Percentiles rank a stretch among this genome's conserved stretches.
phyloP scores from a whole-genome alignment of 2,888 invertebrate species.

The Hirtodrosophila duncani region DNA sequence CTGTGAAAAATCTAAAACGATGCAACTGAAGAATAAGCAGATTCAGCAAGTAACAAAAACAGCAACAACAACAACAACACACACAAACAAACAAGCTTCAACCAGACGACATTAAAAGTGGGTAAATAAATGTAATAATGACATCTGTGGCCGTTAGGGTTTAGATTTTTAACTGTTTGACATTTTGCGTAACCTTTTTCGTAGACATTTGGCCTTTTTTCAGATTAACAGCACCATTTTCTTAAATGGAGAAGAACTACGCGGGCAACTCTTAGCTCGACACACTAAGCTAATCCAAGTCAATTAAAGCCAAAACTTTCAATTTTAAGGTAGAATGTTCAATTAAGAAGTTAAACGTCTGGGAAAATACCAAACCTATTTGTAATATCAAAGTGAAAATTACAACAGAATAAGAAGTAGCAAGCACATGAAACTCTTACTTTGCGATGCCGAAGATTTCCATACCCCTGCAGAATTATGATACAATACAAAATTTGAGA shows the following conservation, averaged over 20 bases:
- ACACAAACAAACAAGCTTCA: conserved; percentile 27
- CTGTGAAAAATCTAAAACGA: not conserved
- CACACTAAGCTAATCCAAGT: conserved; percentile 40
- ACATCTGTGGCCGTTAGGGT: conserved; percentile 73
- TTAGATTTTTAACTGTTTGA: conserved; percentile 75
- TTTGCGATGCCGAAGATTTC: too few species aligned
- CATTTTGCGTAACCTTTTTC: conserved; percentile 77
- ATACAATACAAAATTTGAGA: too few species aligned
- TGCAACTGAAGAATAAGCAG: not conserved
- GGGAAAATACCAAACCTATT: conserved; percentile 19
- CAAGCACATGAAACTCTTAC: conserved; percentile 24
- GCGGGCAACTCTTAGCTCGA: too few species aligned
- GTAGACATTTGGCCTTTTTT: conserved; percentile 65
- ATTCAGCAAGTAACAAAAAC: not conserved
- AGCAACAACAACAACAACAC: conserved; percentile 16
- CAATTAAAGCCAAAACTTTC: conserved; percentile 53
- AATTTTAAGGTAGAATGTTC: conserved; percentile 50
- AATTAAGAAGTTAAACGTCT: conserved; percentile 25
- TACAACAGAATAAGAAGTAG: not conserved
- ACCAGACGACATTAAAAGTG: conserved; percentile 66
- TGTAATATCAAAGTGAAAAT: conserved; percentile 4
- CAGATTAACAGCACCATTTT: conserved; percentile 31
- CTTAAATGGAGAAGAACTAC: conserved; percentile 16
- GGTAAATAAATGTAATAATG: conserved; percentile 73
- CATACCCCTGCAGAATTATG: too few species aligned